A percentile compares a stretch with the other conserved stretches of the same genome.
phyloP scores from a whole-genome alignment of 2,888 invertebrate genomes.

The Volucella bombylans region DNA sequence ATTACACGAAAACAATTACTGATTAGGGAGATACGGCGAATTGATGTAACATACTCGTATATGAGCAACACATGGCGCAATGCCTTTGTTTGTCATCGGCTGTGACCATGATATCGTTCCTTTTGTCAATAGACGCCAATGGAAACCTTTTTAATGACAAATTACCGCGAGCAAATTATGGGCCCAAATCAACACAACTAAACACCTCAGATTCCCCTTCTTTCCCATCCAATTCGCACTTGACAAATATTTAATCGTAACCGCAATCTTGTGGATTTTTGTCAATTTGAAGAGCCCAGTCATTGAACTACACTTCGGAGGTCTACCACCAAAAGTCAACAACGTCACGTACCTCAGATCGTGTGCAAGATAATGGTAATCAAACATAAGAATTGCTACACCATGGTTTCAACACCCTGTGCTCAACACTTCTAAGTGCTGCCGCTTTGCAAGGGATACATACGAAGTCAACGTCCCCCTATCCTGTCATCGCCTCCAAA shows the following conservation, averaged over 20 bases:
- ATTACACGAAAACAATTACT: too few species aligned
- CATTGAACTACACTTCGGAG: slow-evolving; percentile 43
- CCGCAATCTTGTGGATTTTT: background rate
- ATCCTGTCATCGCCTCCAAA: slow-evolving; percentile 26
- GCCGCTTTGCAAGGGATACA: slow-evolving; percentile 1
- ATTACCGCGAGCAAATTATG: too few species aligned
- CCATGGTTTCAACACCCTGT: background rate
- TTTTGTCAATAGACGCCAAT: too few species aligned
- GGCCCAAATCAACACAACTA: too few species aligned
- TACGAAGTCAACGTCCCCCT: background rate
- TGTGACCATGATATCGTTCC: too few species aligned
- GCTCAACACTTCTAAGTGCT: slow-evolving; percentile 8
- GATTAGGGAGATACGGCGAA: too few species aligned
- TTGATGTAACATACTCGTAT: too few species aligned
- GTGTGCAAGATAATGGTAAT: slow-evolving; percentile 54
- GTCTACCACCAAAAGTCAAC: slow-evolving; percentile 36
- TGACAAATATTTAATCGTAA: slow-evolving; percentile 7
- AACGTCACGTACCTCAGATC: slow-evolving; percentile 43
- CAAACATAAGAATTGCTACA: slow-evolving; percentile 49
- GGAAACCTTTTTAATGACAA: too few species aligned
- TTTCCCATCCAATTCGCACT: background rate
- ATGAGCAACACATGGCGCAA: too few species aligned
- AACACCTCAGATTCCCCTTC: too few species aligned
- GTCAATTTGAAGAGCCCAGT: slow-evolving; percentile 31
- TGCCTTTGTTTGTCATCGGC: too few species aligned